A percentile compares a stretch with the other conserved stretches of the same genome.
phyloP scores from a whole-genome alignment of 2,888 invertebrate genomes.

The Plusia festucae region DNA sequence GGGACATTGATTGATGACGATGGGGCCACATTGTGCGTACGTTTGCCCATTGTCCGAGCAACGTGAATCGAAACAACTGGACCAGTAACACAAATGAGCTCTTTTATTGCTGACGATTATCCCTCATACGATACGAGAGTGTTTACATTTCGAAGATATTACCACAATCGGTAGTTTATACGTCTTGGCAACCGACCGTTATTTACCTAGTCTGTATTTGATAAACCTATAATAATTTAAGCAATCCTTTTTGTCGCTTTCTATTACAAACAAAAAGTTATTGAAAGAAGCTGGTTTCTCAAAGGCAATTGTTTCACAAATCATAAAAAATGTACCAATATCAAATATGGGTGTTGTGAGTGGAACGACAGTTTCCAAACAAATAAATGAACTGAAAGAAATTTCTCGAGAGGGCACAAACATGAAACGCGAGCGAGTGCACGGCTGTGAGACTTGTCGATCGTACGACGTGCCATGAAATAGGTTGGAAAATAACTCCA shows the following conservation, averaged over 20 bases:
- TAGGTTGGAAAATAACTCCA: constrained; percentile 87
- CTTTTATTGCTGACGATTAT: constrained; percentile 76
- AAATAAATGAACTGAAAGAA: constrained; percentile 86
- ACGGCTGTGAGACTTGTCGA: constrained; percentile 68
- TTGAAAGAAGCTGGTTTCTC: constrained; percentile 38
- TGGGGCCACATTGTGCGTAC: constrained; percentile 77
- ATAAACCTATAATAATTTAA: constrained; percentile 3
- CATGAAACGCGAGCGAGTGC: constrained; percentile 73
- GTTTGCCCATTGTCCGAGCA: constrained; percentile 81
- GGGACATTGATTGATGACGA: constrained; percentile 83
- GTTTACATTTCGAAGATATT: constrained; percentile 57
- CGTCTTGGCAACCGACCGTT: constrained; percentile 8
- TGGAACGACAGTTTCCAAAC: constrained; percentile 79
- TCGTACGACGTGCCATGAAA: constrained; percentile 79
- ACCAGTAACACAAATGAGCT: constrained; percentile 74
- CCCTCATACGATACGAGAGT: constrained; percentile 61
- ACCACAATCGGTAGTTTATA: constrained; percentile 21
- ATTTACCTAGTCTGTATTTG: background rate
- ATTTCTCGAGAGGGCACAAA: constrained; percentile 84
- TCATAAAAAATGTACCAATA: constrained; percentile 69
- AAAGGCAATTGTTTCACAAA: constrained; percentile 63
- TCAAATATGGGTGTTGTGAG: constrained; percentile 72
- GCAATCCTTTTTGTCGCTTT: constrained; percentile 16
- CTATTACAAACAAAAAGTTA: constrained; percentile 25
- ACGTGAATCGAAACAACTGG: constrained; percentile 83